Conservation (phyloP, 2,113 vertebrate species). For the Poeciliopsis retropinna region DNA sequence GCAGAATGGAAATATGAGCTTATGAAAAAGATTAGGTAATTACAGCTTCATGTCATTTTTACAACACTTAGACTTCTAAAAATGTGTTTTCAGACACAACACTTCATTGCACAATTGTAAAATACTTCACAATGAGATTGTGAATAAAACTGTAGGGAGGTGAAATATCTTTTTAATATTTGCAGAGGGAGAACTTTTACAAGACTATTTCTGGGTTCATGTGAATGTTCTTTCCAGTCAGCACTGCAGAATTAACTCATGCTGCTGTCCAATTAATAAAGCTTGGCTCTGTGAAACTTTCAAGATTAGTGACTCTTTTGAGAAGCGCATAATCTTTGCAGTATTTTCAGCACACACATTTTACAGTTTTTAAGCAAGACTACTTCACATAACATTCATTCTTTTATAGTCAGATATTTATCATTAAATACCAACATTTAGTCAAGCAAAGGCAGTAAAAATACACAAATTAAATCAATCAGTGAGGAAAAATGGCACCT, state of each 20-base stretch:
- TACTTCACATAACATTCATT: background rate
- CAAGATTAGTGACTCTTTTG: background rate
- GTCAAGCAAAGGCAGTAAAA: background rate
- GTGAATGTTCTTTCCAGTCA: background rate
- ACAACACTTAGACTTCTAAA: background rate
- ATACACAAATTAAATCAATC: too few relatives aligned
- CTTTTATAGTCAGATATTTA: too few relatives aligned
- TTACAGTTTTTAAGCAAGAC: background rate
- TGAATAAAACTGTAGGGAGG: background rate
- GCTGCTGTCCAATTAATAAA: background rate
- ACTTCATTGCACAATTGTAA: background rate
- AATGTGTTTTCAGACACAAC: background rate
- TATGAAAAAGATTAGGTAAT: background rate
- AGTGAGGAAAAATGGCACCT: too few relatives aligned
- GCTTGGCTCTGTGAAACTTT: background rate
- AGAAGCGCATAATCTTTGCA: background rate
- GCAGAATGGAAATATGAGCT: background rate
- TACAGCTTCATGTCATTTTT: background rate
- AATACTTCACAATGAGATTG: background rate
- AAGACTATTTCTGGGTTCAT: background rate
- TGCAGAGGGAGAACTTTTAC: background rate
- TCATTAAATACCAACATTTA: background rate
- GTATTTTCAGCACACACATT: background rate
- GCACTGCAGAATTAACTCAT: background rate
- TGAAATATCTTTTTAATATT: background rate